Evolutionary conservation across 2,113 vertebrate genomes (phyloP), one percentile per base, ranked within the genome.

Genomic region (Melanotaenia duboulayi): DNA sequence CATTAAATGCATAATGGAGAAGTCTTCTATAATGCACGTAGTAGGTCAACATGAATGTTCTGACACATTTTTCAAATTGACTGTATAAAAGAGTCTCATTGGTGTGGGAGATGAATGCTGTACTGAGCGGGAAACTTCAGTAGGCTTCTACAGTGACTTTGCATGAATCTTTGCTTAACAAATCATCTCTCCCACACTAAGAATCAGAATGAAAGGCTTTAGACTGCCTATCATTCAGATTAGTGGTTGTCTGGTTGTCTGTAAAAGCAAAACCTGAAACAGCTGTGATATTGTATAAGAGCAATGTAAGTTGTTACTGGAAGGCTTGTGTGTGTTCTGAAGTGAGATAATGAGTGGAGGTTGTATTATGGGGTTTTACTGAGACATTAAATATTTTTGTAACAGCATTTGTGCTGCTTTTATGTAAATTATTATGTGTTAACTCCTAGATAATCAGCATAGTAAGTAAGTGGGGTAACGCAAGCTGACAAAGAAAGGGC

Each of bases 91-190:
- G 70, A 76, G 44, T 89, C 68, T 70, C 64, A 54, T 42, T 61
- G 65, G 50, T 79, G 80, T 83, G 77, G 55, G 77, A 72, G 73
- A 80, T 51, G 52, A 78, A 69, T 52, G 37, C 56, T 57, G 58
- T 25, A 57, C 61, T 11, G 24, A 69, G 56, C 67, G 60, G 28
- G 13, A 48, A 40, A 62, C 10, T 60, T 49, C 52, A 65, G 40
- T 44, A 65, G 50, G 49, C 62, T 71, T 48, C 55, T 56, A 60
- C 57, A 0, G 14, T 50, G 37, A n/a, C 46, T 81, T 71, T 73
- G 46, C 22, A 57, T 67, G 28, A 37, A 63, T 79, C 54, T 86
- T 86, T 74, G 24, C 23, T 78, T 72, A 54, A 82, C 78, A 82
- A 84, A 73, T 66, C 4, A 75, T 40, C 48, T 22, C 58, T 71